These are phyloP conservation scores for Drosophila mayri DNA, from an alignment of 1,140 invertebrate species.

Conservation along the genomic window DNA sequence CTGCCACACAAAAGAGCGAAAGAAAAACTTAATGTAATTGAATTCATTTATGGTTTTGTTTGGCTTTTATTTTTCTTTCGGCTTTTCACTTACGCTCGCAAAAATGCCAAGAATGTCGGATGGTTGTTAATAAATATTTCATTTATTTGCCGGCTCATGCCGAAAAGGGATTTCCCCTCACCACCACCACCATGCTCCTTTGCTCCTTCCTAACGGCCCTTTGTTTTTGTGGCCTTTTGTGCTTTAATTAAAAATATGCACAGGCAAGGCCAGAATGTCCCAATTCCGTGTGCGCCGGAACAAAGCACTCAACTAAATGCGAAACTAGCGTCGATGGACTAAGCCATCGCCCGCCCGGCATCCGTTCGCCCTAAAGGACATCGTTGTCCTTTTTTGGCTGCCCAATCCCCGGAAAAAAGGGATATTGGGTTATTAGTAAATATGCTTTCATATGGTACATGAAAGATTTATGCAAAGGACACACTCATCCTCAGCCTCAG, in stretches of 20 bases:
- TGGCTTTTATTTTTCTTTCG: conserved; percentile 59
- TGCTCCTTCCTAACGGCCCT: conserved; percentile 23
- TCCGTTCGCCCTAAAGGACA: conserved; percentile 1
- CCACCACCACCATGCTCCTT: not conserved
- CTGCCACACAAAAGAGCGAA: conserved; percentile 40
- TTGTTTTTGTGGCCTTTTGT: conserved; percentile 77
- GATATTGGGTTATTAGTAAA: conserved; percentile 82
- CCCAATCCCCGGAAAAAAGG: conserved; percentile 55
- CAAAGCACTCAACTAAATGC: conserved; percentile 78
- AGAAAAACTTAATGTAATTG: conserved; percentile 81
- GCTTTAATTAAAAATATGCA: conserved; percentile 81
- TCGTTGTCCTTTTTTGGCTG: conserved; percentile 60
- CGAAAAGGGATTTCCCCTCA: conserved; percentile 42
- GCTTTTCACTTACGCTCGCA: conserved; percentile 68
- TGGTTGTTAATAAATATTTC: conserved; percentile 81
- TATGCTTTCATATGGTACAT: conserved; percentile 75
- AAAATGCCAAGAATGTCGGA: conserved; percentile 76
- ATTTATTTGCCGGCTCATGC: conserved; percentile 71
- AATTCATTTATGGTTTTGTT: conserved; percentile 83
- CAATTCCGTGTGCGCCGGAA: conserved; percentile 43
- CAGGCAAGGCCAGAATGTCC: conserved; percentile 70
- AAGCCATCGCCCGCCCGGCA: conserved; percentile 4
- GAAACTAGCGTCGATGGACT: conserved; percentile 65
- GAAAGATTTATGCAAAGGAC: conserved; percentile 75
- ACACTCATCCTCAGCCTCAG: conserved; percentile 17